Evolutionary conservation across 2,888 invertebrate species (phyloP), one percentile per base, ranked within the genome.

Genomic region (Coenonympha glycerion): DNA sequence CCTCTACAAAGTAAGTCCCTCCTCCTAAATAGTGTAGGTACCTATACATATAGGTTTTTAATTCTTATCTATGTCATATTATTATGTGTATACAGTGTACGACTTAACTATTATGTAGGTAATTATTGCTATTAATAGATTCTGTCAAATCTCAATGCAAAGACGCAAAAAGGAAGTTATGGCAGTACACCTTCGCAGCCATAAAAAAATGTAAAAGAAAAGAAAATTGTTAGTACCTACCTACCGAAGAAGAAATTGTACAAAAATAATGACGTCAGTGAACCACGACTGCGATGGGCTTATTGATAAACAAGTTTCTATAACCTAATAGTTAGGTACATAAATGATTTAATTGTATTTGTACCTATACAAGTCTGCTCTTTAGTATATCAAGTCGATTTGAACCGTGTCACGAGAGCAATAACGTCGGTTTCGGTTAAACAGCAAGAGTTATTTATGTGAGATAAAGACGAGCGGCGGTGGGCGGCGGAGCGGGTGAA

Each of bases 261-360:
- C 45, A 37, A 55, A 36, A 55, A 53, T 36, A 56, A 50, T 47
- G 47, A 36, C 33, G 44, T 48, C 47, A 34, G 42, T 47, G 47
- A 39, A 50, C 39, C 50, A 50, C 33, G 45, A n/a, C n/a, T n/a
- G n/a, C n/a, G 37, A 53, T 21, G 40, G 45, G 16, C 41, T 42
- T 80, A 79, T 79, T 80, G 81, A 82, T 82, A 83, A 84, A 84
- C 80, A 80, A 79, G 76, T 82, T 79, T 73, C 71, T 79, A 79
- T 74, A 74, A 76, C 76, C 72, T 78, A n/a, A 79, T 76, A 73
- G 69, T 63, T 79, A 78, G 68, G 77, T 78, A 79, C 68, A 79
- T 78, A 79, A 75, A 79, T 77, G 66, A 65, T 80, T 81, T 79
- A 76, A 77, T 79, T 83, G 82, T 64, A 66, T 63, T 80, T 73